Percentiles rank a stretch among this genome's conserved stretches.
Conservation (phyloP, 1,140 invertebrate species). For the Ips nitidus region DNA sequence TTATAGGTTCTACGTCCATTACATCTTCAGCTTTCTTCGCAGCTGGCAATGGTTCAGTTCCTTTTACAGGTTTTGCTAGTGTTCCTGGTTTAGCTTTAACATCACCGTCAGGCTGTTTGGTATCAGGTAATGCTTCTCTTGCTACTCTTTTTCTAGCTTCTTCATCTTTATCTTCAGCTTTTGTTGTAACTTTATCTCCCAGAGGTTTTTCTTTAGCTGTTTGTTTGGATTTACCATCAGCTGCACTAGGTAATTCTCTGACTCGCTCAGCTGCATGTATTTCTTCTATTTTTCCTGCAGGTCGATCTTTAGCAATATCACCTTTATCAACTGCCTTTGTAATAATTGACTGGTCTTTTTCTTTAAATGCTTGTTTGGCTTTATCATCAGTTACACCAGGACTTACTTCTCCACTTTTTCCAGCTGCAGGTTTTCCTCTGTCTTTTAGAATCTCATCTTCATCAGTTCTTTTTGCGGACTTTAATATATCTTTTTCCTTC, state of each 20-base stretch:
- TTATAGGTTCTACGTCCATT: too few species aligned
- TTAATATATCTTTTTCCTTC: too few species aligned
- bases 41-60: background rate
- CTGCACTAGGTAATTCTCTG: background rate
- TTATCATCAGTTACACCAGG: too few species aligned
- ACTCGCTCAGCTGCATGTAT: background rate
- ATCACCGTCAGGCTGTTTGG: background rate
- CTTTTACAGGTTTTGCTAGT: background rate
- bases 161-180: slow-evolving; percentile 6
- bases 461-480: too few species aligned
- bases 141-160: background rate
- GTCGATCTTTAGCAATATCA: background rate
- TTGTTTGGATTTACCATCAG: background rate
- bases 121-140: background rate
- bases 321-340: too few species aligned
- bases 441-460: too few species aligned
- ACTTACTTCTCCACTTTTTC: too few species aligned
- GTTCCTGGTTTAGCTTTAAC: background rate
- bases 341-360: too few species aligned
- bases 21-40: too few species aligned
- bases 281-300: slow-evolving; percentile 5
- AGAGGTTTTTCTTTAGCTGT: slow-evolving; percentile 6
- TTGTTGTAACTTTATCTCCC: background rate
- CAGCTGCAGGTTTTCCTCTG: too few species aligned
- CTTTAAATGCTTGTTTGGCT: too few species aligned